Evolutionary conservation across 2,113 vertebrate species (phyloP).

Genomic region (Rhea americana): DNA sequence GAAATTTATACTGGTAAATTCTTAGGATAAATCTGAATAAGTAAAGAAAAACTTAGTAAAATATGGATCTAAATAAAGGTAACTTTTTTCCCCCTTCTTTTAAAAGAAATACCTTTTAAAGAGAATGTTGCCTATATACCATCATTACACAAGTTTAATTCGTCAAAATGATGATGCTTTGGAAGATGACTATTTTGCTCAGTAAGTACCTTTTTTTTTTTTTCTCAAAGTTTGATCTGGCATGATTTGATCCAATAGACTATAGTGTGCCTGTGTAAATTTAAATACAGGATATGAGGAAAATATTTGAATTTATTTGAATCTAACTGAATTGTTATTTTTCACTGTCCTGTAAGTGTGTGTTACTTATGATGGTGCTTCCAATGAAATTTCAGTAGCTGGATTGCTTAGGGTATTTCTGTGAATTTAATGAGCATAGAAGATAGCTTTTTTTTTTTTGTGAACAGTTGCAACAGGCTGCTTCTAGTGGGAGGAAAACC

Average conservation of each 20-base stretch:
- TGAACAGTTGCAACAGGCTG: not conserved
- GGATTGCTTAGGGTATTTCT: not conserved
- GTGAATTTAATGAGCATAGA: not conserved
- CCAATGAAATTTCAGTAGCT: not conserved
- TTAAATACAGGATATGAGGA: not conserved
- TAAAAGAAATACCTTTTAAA: constrained; percentile 82
- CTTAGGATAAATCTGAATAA: not conserved
- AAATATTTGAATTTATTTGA: not conserved
- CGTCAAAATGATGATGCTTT: constrained; percentile 60
- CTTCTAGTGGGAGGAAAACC: not conserved
- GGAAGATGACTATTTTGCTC: constrained; percentile 64
- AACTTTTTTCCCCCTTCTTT: constrained; percentile 58
- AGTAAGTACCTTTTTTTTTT: constrained; percentile 71
- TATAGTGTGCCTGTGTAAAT: not conserved
- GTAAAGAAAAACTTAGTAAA: not conserved
- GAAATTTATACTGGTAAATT: not conserved
- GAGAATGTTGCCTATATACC: constrained; percentile 76
- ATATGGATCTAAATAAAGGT: constrained; percentile 15
- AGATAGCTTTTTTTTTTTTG: fast-evolving
- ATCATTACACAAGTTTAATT: constrained; percentile 74
- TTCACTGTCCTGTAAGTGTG: not conserved
- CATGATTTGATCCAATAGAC: not conserved
- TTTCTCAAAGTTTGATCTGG: not conserved
- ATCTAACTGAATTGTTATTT: not conserved
- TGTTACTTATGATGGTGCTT: not conserved